Base-by-base conservation (phyloP, 2,888 invertebrate species). In the Rotaria sp. region DNA sequence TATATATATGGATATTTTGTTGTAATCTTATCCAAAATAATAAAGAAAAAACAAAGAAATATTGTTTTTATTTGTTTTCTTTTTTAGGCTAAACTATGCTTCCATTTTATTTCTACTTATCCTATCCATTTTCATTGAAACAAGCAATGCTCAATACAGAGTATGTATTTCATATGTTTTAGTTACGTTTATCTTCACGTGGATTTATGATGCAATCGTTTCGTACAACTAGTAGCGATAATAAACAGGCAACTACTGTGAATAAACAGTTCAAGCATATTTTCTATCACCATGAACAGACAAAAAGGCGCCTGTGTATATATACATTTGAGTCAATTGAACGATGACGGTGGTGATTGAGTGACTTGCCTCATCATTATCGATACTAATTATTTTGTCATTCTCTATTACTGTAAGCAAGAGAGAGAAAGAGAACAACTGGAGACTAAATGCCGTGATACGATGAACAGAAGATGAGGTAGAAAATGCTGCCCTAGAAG, bases 181-280 rank as follows among this genome's bases (percentile, higher is more conserved):
- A 59, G 30, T 30, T 30, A 59, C 67, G 30, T 35, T 59, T 59
- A n/a, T 59, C n/a, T 59, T n/a, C n/a, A 59, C 59, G 59, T 30
- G 35, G 35, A 35, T 35, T 67, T 35, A 30, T 67, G 67, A 67
- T 67, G 67, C 67, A 67, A 67, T 35, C 67, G 18, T 18, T 18
- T 30, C 18, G 30, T 67, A 18, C 15, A 67, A 67, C 59, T 67
- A 35, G 67, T 35, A 35, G 67, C 67, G 35, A 67, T 67, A 67
- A 67, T 67, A 67, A 67, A 67, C 35, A 67, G 67, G 67, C 67
- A 67, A 67, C 67, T 67, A 67, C 67, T 67, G 67, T 67, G 67
- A 67, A 67, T 67, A 67, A 67, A 67, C 67, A 67, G 67, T 67
- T 67, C 67, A 67, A 13, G 35, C 67, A 30, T 67, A 67, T 67